These are phyloP conservation scores for Plutomurus gul DNA, from an alignment of 1,140 invertebrate genomes.

Conservation along the genomic window DNA sequence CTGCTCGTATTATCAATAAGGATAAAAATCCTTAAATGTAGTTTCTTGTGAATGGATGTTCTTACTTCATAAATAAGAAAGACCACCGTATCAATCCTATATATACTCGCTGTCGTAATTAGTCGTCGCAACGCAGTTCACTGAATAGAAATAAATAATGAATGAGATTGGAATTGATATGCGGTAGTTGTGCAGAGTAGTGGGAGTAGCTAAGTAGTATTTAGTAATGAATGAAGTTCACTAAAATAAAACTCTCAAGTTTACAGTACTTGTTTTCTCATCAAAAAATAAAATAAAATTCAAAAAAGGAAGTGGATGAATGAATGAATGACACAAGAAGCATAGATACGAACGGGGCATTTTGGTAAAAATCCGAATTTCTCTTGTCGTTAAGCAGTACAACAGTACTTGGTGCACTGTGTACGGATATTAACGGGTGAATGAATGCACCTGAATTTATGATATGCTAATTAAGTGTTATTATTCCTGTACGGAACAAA, in stretches of 20 bases:
- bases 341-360: background rate
- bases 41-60: background rate
- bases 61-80: conserved; percentile 3
- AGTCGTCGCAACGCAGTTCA: too few relatives aligned
- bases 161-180: too few relatives aligned
- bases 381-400: background rate
- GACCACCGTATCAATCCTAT: background rate
- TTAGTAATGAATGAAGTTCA: background rate
- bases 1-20: too few relatives aligned
- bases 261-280: background rate
- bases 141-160: too few relatives aligned
- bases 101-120: too few relatives aligned
- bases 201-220: background rate
- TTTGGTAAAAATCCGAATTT: conserved; percentile 3
- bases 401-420: too few relatives aligned
- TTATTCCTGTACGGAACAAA: background rate
- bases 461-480: background rate
- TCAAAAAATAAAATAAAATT: too few relatives aligned
- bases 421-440: too few relatives aligned
- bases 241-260: too few relatives aligned
- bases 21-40: background rate
- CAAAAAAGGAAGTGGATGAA: background rate
- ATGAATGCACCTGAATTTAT: background rate
- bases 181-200: background rate
- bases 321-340: conserved; percentile 12